These are phyloP conservation scores for Choristoneura fumiferana DNA, from an alignment of 1,140 invertebrate species.

Conservation along the genomic window DNA sequence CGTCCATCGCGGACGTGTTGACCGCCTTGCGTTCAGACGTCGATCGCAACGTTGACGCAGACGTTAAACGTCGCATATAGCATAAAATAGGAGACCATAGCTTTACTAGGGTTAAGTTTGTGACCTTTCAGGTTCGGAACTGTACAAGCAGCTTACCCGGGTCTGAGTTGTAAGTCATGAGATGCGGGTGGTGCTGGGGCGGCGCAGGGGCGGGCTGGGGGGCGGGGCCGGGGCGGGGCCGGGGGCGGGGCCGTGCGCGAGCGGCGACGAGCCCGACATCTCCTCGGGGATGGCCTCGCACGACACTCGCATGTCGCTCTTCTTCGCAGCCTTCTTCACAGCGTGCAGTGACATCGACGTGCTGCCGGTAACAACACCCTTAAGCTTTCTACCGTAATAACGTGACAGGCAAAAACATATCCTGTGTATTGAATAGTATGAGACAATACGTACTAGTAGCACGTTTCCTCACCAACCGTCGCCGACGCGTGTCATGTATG, in stretches of 20 bases:
- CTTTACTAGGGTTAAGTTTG: no score
- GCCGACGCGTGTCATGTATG: no score
- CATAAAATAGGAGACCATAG: no score
- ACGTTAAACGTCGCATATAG: no score
- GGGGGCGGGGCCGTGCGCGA: constrained; percentile 34
- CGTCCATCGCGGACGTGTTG: no score
- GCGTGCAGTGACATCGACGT: constrained; percentile 56
- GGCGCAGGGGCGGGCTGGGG: constrained; percentile 17
- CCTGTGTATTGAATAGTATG: no score
- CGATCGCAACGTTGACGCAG: no score
- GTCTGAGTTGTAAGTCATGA: constrained; percentile 71
- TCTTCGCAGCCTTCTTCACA: constrained; percentile 82
- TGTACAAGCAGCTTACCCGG: constrained; percentile 59
- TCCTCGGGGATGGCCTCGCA: constrained; percentile 95
- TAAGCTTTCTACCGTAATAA: neutral
- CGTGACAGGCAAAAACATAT: no score
- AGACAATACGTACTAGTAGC: no score
- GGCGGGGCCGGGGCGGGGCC: constrained; percentile 19
- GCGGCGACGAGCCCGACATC: constrained; percentile 81
- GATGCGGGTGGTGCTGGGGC: constrained; percentile 36
- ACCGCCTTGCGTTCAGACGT: no score
- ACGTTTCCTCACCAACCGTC: no score
- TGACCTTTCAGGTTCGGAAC: neutral
- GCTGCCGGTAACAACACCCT: constrained; percentile 21
- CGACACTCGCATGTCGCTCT: constrained; percentile 88